Conservation (phyloP, 1,140 invertebrate species). For the Eumaeus atala region DNA sequence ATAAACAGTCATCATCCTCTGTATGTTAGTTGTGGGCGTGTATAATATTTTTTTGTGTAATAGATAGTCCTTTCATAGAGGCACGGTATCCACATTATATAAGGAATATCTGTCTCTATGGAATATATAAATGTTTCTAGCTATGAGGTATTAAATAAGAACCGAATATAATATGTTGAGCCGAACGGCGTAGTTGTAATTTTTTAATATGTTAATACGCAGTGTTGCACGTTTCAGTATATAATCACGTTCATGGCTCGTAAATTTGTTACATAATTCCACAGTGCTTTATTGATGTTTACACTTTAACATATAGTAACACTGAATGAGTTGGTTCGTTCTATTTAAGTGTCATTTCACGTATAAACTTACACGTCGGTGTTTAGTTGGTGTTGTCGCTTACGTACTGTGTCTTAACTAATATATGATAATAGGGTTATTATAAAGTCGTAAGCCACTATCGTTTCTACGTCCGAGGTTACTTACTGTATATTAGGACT, state of each 20-base stretch:
- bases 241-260: slow-evolving; percentile 22
- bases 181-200: no score
- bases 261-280: slow-evolving; percentile 24
- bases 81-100: neutral
- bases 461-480: slow-evolving; percentile 26
- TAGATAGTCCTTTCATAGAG: slow-evolving; percentile 21
- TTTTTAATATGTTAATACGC: slow-evolving; percentile 9
- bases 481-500: neutral
- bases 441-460: slow-evolving; percentile 35
- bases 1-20: slow-evolving; percentile 26
- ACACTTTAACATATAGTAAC: slow-evolving; percentile 11
- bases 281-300: slow-evolving; percentile 30
- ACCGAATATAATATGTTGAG: no score
- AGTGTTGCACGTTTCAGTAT: slow-evolving; percentile 32
- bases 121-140: slow-evolving; percentile 23
- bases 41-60: slow-evolving; percentile 29
- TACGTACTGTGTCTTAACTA: slow-evolving; percentile 44
- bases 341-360: slow-evolving; percentile 36
- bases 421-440: slow-evolving; percentile 48
- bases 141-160: slow-evolving; percentile 12
- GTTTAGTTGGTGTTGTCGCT: slow-evolving; percentile 68
- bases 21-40: slow-evolving; percentile 21
- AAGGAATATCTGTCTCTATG: slow-evolving; percentile 20
- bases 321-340: slow-evolving; percentile 23
- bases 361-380: slow-evolving; percentile 40